Base-by-base conservation (phyloP, 2,797 vertebrate species). In the Scomberomorus guttatus region DNA sequence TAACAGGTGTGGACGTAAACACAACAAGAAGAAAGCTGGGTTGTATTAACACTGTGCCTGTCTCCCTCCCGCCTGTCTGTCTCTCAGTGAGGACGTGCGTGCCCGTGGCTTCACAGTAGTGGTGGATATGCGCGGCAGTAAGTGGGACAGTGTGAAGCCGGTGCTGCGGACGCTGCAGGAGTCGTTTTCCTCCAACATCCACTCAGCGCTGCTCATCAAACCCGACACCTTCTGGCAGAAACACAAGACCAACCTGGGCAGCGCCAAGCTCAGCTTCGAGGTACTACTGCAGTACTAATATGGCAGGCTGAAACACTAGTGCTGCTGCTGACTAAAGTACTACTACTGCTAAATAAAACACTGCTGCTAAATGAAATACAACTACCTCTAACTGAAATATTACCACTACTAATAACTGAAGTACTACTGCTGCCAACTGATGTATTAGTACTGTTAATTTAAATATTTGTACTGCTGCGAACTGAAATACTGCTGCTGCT, bases 171-270 rank as follows among this genome's bases (percentile, higher is more conserved):
- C 98, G 0, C 95, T 99, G 71, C 98, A 99, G 92, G 98, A 99
- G 93, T 96, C 97, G 0, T 99, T 99, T 62, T 97, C 98, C 64
- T 96, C 97, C 0, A 96, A 97, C 94, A 99, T 99, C 93, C 97
- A 98, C 66, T 96, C 96, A n/a, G 98, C 98, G 24, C 96, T 99
- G 84, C 98, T 99, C 94, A 99, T 99, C 94, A 99, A 99, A 88
- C 98, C 98, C 0, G 98, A 99, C 93, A 99, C 98, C 84, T 99
- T 99, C 94, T 99, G 98, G 98, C 98, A 99, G 93, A 99, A 99
- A 81, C 98, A 99, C 95, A 99, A 99, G 89, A 99, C 98, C 60
- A 99, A 99, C 94, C 98, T 99, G 14, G 98, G 98, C 94, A 99
- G 98, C 80, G 98, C 98, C 90, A 99, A 99, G 90, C 98, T 99